phyloP scores from a whole-genome alignment of 1,140 invertebrate species.

The Lasioglossum albipes region DNA sequence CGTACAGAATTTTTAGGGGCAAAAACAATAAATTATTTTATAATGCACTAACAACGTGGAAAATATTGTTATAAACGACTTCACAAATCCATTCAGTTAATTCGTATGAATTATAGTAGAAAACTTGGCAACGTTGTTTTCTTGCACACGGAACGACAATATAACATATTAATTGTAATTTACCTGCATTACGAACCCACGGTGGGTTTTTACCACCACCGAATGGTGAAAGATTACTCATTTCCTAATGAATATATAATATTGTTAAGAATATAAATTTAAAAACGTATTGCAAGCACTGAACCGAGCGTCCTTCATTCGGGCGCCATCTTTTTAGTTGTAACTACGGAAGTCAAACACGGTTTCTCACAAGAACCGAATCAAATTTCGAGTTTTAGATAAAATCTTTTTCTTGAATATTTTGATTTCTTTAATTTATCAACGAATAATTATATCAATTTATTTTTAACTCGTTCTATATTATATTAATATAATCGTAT shows the following conservation, averaged over 20 bases:
- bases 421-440: neutral
- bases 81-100: neutral
- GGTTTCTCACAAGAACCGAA: neutral
- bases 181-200: slow-evolving; percentile 81
- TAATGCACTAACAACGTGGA: neutral
- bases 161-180: slow-evolving; percentile 42
- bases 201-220: slow-evolving; percentile 82
- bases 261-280: slow-evolving; percentile 44
- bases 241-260: slow-evolving; percentile 50
- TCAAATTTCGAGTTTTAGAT: slow-evolving; percentile 14
- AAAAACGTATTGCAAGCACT: slow-evolving; percentile 30
- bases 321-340: slow-evolving; percentile 72
- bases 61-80: neutral
- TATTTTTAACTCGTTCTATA: neutral
- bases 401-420: neutral
- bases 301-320: slow-evolving; percentile 72
- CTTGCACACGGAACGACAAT: slow-evolving; percentile 54
- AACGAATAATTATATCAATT: neutral
- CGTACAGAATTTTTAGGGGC: neutral
- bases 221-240: slow-evolving; percentile 82
- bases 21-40: neutral
- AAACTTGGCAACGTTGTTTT: slow-evolving; percentile 55
- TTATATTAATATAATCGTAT: neutral
- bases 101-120: slow-evolving; percentile 28
- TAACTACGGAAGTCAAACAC: slow-evolving; percentile 40